phyloP scores from a whole-genome alignment of 1,140 invertebrate genomes.

The Spodoptera frugiperda region DNA sequence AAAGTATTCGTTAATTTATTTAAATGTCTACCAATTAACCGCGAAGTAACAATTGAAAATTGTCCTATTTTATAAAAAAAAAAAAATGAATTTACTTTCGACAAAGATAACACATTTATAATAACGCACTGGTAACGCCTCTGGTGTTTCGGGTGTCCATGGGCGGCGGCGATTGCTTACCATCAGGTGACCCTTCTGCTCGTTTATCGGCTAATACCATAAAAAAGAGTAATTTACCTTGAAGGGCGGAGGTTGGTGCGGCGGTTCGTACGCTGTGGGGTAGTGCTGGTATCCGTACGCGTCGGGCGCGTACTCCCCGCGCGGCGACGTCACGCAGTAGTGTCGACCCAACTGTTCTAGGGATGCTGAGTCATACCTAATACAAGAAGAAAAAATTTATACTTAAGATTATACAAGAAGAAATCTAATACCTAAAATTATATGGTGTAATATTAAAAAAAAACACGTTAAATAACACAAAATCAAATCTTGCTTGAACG shows the following conservation, averaged over 20 bases:
- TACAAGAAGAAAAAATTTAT: neutral
- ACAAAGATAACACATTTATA: too few species aligned
- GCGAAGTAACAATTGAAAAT: too few species aligned
- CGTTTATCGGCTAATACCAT: too few species aligned
- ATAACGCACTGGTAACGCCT: too few species aligned
- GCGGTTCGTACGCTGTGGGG: slow-evolving; percentile 71
- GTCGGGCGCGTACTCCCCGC: slow-evolving; percentile 78
- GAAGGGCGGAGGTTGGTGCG: slow-evolving; percentile 67
- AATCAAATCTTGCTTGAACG: too few species aligned
- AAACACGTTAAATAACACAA: slow-evolving; percentile 23
- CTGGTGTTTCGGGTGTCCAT: too few species aligned
- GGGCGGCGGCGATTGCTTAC: too few species aligned
- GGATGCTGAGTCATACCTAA: slow-evolving; percentile 78
- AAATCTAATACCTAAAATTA: neutral
- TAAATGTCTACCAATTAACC: too few species aligned
- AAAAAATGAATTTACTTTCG: too few species aligned
- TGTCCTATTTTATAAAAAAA: too few species aligned
- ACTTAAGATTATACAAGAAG: slow-evolving; percentile 46
- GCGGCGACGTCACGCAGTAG: slow-evolving; percentile 83
- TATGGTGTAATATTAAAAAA: neutral
- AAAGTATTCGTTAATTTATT: too few species aligned
- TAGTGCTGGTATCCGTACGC: slow-evolving; percentile 81
- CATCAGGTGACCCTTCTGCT: too few species aligned
- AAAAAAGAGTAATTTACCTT: slow-evolving; percentile 66
- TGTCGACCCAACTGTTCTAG: slow-evolving; percentile 78